Percentiles rank a stretch among this genome's conserved stretches.
Conservation (phyloP, 2,888 invertebrate genomes). For the Rutpela maculata region DNA sequence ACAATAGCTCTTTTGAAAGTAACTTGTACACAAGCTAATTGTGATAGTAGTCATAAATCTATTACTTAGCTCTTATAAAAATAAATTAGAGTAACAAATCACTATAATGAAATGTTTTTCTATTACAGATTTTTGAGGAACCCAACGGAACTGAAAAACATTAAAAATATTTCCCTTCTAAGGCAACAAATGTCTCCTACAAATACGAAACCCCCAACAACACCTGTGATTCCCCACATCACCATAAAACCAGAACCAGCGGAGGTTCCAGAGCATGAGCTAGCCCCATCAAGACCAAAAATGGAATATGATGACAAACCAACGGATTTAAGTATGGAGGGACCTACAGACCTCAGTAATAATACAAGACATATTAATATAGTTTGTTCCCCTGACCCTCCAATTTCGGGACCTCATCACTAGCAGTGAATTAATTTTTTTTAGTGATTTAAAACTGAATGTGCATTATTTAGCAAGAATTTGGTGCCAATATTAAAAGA, state of each 20-base stretch:
- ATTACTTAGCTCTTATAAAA: too few species aligned
- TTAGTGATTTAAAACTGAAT: conserved; percentile 31
- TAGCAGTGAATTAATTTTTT: conserved; percentile 49
- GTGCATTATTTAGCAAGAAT: conserved; percentile 49
- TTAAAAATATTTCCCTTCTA: conserved; percentile 92
- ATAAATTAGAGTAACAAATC: neutral
- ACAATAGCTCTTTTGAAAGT: too few species aligned
- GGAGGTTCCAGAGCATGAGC: conserved; percentile 56
- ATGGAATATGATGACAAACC: conserved; percentile 71
- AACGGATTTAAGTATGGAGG: conserved; percentile 72
- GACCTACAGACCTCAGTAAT: conserved; percentile 71
- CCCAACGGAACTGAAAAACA: conserved; percentile 94
- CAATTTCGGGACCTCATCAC: conserved; percentile 64
- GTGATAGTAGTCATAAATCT: too few species aligned
- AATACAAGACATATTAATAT: conserved; percentile 70
- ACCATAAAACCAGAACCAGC: conserved; percentile 66
- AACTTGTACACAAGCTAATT: too few species aligned
- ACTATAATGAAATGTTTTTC: conserved; percentile 46
- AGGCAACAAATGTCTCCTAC: conserved; percentile 83
- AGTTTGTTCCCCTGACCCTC: conserved; percentile 72
- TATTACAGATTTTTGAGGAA: conserved; percentile 89
- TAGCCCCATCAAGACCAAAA: conserved; percentile 29
- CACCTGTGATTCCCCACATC: conserved; percentile 30
- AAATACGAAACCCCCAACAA: conserved; percentile 61
- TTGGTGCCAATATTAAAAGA: conserved; percentile 57